phyloP scores from a whole-genome alignment of 2,797 vertebrate genomes.

The Poecile montanus region DNA sequence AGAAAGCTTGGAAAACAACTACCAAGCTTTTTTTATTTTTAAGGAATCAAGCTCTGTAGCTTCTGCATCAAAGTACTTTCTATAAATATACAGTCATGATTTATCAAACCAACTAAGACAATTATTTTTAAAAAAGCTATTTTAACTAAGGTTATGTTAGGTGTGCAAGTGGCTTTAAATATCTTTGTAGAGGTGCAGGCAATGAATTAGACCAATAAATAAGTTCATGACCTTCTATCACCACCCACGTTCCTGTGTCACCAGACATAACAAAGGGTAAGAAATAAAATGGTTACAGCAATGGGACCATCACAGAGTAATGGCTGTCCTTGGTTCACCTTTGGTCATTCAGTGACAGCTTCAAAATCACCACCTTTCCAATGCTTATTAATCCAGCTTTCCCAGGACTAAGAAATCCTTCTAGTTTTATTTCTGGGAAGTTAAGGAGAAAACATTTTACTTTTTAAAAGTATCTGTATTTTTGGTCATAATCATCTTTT shows the following conservation, averaged over 20 bases:
- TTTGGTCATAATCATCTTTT: not conserved
- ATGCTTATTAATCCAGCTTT: not conserved
- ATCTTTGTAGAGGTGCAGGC: not conserved
- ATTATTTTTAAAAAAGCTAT: accelerated
- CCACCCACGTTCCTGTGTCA: accelerated
- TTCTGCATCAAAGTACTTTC: not conserved
- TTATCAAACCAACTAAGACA: not conserved
- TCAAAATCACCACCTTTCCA: not conserved
- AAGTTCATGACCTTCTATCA: not conserved
- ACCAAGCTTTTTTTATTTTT: not conserved
- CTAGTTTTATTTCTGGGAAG: not conserved
- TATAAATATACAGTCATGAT: not conserved
- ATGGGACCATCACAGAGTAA: not conserved
- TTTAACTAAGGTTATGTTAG: not conserved
- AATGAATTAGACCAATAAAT: not conserved
- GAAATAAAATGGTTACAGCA: not conserved
- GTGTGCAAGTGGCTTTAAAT: not conserved
- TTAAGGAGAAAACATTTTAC: not conserved
- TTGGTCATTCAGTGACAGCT: not conserved
- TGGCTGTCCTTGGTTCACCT: not conserved
- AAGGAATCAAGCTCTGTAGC: not conserved
- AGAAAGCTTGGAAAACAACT: not conserved
- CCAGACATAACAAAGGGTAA: not conserved
- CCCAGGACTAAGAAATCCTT: not conserved
- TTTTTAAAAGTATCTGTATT: not conserved